These are phyloP conservation scores for Physeter macrocephalus DNA, from an alignment of 2,113 vertebrate species.

Conservation along the genomic window DNA sequence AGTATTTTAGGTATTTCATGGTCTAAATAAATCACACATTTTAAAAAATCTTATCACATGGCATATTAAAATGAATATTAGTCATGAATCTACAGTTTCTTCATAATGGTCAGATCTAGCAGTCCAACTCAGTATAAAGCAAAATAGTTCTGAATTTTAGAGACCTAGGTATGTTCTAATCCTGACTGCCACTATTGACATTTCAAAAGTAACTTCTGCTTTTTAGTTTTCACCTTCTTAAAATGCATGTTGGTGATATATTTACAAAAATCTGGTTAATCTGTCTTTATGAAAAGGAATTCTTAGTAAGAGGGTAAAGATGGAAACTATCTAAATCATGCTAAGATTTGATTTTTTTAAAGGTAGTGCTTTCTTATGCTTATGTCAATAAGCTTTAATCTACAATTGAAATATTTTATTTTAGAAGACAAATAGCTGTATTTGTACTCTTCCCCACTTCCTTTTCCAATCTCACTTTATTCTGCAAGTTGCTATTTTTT, in stretches of 20 bases:
- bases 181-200: background rate
- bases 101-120: background rate
- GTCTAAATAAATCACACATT: background rate
- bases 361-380: background rate
- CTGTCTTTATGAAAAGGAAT: background rate
- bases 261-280: background rate
- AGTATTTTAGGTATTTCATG: conserved; percentile 25
- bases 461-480: background rate
- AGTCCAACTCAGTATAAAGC: background rate
- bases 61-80: background rate
- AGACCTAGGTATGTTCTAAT: background rate
- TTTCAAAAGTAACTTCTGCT: background rate
- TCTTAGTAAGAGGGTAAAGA: background rate
- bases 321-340: background rate
- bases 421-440: background rate
- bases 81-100: background rate
- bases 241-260: background rate
- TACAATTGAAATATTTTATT: background rate
- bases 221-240: background rate
- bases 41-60: background rate
- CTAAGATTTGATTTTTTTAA: background rate
- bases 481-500: background rate
- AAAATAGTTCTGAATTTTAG: background rate
- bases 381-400: background rate
- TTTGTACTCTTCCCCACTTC: background rate